A percentile compares a stretch with the other conserved stretches of the same genome.
Evolutionary conservation across 1,140 invertebrate species (phyloP).

Genomic region (Kradibia gibbosae): DNA sequence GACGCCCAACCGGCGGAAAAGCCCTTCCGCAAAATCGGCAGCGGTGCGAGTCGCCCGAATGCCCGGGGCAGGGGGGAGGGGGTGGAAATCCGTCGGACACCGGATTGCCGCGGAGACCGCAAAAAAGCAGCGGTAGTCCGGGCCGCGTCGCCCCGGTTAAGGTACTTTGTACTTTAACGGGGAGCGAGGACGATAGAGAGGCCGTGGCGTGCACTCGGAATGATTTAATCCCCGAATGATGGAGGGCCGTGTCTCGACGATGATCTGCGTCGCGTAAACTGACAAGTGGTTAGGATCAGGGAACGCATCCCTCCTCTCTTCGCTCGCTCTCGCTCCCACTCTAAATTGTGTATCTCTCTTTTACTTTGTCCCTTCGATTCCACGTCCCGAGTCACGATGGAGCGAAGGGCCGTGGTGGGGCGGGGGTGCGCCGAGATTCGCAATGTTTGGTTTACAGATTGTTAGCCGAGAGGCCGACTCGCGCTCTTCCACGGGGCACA

Average conservation of each 20-base stretch:
- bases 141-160: no score
- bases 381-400: not conserved
- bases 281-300: conserved; percentile 73
- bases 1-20: no score
- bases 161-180: not conserved
- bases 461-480: conserved; percentile 13
- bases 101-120: no score
- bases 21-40: no score
- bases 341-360: no score
- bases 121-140: not conserved
- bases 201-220: conserved; percentile 47
- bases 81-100: not conserved
- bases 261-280: conserved; percentile 72
- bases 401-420: no score
- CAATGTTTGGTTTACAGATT: conserved; percentile 8
- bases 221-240: conserved; percentile 71
- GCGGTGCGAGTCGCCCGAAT: not conserved
- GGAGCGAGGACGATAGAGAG: not conserved
- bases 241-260: conserved; percentile 75
- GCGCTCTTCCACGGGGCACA: conserved; percentile 36
- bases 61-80: not conserved
- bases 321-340: not conserved
- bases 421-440: conserved; percentile 15
- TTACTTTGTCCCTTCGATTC: not conserved
- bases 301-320: not conserved